Evolutionary conservation across 2,797 vertebrate genomes (phyloP).

Genomic region (Accipiter fasciatus): DNA sequence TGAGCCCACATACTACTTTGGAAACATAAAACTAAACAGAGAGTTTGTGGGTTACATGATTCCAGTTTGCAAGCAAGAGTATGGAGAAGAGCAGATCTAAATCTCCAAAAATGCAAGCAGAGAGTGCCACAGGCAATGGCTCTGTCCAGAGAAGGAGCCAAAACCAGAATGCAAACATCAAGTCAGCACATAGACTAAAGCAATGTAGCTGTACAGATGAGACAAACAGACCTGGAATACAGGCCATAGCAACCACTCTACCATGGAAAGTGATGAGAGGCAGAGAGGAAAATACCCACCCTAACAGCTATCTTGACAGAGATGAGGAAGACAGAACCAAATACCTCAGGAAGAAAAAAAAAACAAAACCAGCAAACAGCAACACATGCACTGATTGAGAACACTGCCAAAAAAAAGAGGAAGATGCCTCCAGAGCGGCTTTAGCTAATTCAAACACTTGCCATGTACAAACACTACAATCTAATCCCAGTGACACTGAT

Average conservation of each 20-base stretch:
- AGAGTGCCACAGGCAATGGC: background rate
- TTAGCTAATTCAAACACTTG: background rate
- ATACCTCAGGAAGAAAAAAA: background rate
- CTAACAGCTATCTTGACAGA: background rate
- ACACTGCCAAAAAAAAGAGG: background rate
- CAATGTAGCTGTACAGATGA: background rate
- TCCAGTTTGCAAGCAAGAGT: background rate
- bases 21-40: background rate
- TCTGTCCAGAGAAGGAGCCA: background rate
- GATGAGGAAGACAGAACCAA: background rate
- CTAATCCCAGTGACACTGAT: background rate
- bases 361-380: background rate
- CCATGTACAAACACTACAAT: background rate
- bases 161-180: background rate
- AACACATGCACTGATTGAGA: accelerated
- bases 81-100: background rate
- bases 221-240: background rate
- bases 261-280: accelerated
- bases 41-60: background rate
- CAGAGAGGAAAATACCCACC: background rate
- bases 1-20: background rate
- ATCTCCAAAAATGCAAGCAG: background rate
- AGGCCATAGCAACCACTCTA: background rate
- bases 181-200: background rate
- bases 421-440: background rate